Base-by-base conservation (phyloP, 1,140 invertebrate species). In the Calliopsis andreniformis region DNA sequence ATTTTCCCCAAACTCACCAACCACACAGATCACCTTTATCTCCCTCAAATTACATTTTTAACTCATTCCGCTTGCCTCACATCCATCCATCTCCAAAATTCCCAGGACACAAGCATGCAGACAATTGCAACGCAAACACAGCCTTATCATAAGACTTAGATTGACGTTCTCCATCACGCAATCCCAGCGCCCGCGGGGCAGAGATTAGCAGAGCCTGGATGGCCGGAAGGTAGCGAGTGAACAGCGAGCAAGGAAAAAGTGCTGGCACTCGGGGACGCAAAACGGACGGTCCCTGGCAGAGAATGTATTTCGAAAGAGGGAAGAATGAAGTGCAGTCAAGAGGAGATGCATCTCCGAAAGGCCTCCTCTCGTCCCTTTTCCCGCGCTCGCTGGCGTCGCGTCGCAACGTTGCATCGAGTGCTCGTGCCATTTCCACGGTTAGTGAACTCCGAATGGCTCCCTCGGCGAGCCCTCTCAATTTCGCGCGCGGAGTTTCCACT, bases 391-490 rank as follows among this genome's bases (percentile, higher is more conserved):
- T 51, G 30, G 76, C 47, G 59, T 45, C 79, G 56, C 45, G 39
- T 47, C 63, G 72, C 39, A 47, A 32, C 55, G 72, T 76, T 32
- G 39, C 51, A 63, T 58, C 63, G 59, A 55, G 71, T 66, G 45
- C 20, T 39, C 30, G 63, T 59, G 76, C 35, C 76, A 45, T 84
- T 84, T 84, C 71, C 68, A 83, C 82, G 82, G 76, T 83, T 76
- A 83, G 80, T 83, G 80, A 83, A 84, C 80, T 73, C 62, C 55
- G 63, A 72, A 84, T 84, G 69, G 80, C 49, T 80, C 63, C 51
- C 78, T 49, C 67, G 49, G 49, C 49, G 53, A 71, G 67, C 64
- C 28, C 76, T 56, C 70, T 82, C 63, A 82, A 75, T 83, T 73
- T 82, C 47, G 80, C 56, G 76, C 76, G 32, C 63, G 30, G 42